Evolutionary conservation across 2,797 vertebrate genomes (phyloP), one percentile per base, ranked within the genome.

Genomic region (Dicrostonyx torquatus): DNA sequence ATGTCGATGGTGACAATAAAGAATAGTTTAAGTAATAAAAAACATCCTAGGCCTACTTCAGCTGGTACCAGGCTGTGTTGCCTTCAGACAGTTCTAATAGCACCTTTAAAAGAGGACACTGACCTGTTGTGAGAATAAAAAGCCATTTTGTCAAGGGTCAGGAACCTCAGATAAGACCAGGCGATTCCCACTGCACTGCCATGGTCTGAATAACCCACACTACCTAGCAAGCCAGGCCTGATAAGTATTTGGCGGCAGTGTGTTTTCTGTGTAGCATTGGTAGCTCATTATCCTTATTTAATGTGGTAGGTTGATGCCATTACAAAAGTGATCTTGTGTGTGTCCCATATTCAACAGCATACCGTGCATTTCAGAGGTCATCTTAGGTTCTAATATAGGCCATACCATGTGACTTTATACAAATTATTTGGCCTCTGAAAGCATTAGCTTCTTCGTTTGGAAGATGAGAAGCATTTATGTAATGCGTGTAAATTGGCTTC

Each of bases 141-240:
- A 53, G 17, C 34, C 78, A 34, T 95, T 87, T 93, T 87, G 14
- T 85, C 68, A 93, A 86, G 58, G 85, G 43, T 11, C 53, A 43
- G 87, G 72, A 96, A 58, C 55, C 72, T 93, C 73, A 97, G 89
- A 77, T 85, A 80, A 77, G 22, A 34, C 55, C 14, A 79, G 90
- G 70, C 84, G 18, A 12, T 89, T 88, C n/a, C 31, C 79, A 34
- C 53, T 40, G 37, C 11, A 73, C 20, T 53, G 24, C 48, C 53
- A 7, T 79, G 45, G 15, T 90, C 94, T 93, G 24, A 91, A n/a
- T 87, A 91, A 62, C 58, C 31, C 31, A 34, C 11, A 60, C 12
- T 53, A 79, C 55, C 85, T 60, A 79, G 73, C 85, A 84, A 76
- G 48, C 14, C 70, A 55, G 79, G 22, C 60, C 84, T 91, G 70